Evolutionary conservation across 1,140 invertebrate species (phyloP).

Genomic region (Laodelphax striatellus): DNA sequence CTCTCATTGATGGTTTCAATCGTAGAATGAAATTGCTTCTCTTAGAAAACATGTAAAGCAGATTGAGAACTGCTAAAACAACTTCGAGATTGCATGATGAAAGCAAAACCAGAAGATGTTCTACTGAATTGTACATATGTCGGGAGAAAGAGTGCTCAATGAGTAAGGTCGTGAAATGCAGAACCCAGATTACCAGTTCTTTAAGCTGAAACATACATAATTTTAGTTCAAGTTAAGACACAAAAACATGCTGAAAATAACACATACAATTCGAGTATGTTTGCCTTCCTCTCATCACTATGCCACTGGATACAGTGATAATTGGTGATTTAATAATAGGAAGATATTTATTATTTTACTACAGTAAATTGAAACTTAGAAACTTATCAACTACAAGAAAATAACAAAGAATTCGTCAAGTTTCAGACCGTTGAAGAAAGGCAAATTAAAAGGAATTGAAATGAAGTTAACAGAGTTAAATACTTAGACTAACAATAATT

Average conservation of each 20-base stretch:
- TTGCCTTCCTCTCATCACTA: too few relatives aligned
- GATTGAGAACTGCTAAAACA: slow-evolving; percentile 74
- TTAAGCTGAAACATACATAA: slow-evolving; percentile 45
- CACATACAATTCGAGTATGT: background rate
- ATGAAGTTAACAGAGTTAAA: too few relatives aligned
- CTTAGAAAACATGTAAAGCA: slow-evolving; percentile 88
- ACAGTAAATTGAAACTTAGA: too few relatives aligned
- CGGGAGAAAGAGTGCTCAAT: slow-evolving; percentile 87
- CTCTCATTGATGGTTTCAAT: slow-evolving; percentile 58
- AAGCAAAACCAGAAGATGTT: slow-evolving; percentile 71
- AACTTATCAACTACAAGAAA: too few relatives aligned
- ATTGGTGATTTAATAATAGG: too few relatives aligned
- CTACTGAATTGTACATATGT: slow-evolving; percentile 85
- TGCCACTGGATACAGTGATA: too few relatives aligned
- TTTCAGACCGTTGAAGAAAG: too few relatives aligned
- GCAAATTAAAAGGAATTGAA: too few relatives aligned
- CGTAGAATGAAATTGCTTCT: slow-evolving; percentile 81
- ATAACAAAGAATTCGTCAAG: too few relatives aligned
- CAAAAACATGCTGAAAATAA: background rate
- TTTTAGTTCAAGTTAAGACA: background rate
- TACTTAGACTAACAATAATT: too few relatives aligned
- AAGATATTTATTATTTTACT: too few relatives aligned
- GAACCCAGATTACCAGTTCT: slow-evolving; percentile 60
- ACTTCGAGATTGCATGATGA: slow-evolving; percentile 78
- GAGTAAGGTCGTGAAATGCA: slow-evolving; percentile 74